Evolutionary conservation across 2,113 vertebrate genomes (phyloP).

Genomic region (Phycodurus eques): DNA sequence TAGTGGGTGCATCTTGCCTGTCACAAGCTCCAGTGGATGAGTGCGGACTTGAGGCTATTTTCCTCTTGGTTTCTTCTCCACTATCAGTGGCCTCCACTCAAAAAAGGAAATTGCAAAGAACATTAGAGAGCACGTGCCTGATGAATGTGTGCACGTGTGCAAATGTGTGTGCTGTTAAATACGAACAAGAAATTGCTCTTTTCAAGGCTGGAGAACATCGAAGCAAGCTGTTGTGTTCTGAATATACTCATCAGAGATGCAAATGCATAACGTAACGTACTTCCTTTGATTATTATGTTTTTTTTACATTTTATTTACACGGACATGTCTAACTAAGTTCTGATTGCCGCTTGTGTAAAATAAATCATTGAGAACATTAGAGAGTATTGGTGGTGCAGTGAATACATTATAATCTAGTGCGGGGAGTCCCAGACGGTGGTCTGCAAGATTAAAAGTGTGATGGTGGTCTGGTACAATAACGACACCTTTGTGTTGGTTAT

Average conservation of each 20-base stretch:
- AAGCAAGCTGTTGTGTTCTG: conserved; percentile 7
- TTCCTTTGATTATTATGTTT: not conserved
- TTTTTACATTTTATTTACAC: not conserved
- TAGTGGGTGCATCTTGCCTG: not conserved
- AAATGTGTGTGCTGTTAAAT: conserved; percentile 11
- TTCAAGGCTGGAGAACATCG: conserved; percentile 15
- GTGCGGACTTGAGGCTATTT: conserved; percentile 38
- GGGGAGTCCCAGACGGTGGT: not conserved
- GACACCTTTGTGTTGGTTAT: not conserved
- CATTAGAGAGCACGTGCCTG: not conserved
- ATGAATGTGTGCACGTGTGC: not conserved
- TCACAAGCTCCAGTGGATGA: conserved; percentile 6
- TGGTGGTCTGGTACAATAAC: not conserved
- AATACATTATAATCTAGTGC: not conserved
- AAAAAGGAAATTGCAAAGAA: conserved; percentile 30
- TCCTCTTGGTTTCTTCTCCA: conserved; percentile 35
- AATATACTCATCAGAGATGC: not conserved
- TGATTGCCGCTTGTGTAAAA: not conserved
- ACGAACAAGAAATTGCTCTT: conserved; percentile 10
- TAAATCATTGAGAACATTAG: not conserved
- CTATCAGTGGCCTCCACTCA: conserved; percentile 41
- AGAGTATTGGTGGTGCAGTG: not conserved
- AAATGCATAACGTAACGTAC: not conserved
- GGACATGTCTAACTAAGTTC: not conserved
- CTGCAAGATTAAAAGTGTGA: not conserved